Percentiles rank a stretch among this genome's conserved stretches.
Evolutionary conservation across 2,113 vertebrate species (phyloP).

Genomic region (Oreochromis tanganicae): DNA sequence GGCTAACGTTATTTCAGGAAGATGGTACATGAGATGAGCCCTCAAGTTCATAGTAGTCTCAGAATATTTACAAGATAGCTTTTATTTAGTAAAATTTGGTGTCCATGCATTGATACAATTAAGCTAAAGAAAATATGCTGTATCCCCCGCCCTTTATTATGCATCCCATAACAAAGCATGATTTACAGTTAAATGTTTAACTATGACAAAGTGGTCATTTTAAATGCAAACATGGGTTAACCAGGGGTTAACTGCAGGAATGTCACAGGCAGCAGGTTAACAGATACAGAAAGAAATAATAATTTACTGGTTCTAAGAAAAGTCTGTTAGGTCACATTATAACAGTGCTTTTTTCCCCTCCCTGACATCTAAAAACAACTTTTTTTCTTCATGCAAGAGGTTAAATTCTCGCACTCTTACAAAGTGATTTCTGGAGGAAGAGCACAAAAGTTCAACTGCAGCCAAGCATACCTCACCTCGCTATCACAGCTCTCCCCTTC

Average conservation of each 20-base stretch:
- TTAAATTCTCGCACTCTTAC: not conserved
- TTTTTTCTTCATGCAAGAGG: not conserved
- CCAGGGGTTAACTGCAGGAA: slow-evolving; percentile 51
- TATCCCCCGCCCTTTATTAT: not conserved
- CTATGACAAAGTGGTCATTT: slow-evolving; percentile 9
- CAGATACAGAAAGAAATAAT: not conserved
- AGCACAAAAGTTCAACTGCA: not conserved
- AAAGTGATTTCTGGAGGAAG: not conserved
- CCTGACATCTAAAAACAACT: not conserved
- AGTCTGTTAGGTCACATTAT: not conserved
- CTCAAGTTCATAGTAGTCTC: not conserved
- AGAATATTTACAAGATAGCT: fast-evolving
- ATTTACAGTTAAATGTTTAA: not conserved
- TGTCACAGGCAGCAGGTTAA: slow-evolving; percentile 6
- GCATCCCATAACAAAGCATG: not conserved
- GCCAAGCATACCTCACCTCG: not conserved
- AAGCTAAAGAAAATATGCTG: not conserved
- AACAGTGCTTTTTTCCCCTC: not conserved
- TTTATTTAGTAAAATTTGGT: not conserved
- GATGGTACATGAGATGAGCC: not conserved
- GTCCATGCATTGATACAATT: not conserved
- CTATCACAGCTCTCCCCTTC: not conserved
- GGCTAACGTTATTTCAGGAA: not conserved
- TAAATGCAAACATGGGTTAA: slow-evolving; percentile 10
- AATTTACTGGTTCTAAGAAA: not conserved